Conservation (phyloP, 1,140 invertebrate species). For the Aphelenchoides avenae region DNA sequence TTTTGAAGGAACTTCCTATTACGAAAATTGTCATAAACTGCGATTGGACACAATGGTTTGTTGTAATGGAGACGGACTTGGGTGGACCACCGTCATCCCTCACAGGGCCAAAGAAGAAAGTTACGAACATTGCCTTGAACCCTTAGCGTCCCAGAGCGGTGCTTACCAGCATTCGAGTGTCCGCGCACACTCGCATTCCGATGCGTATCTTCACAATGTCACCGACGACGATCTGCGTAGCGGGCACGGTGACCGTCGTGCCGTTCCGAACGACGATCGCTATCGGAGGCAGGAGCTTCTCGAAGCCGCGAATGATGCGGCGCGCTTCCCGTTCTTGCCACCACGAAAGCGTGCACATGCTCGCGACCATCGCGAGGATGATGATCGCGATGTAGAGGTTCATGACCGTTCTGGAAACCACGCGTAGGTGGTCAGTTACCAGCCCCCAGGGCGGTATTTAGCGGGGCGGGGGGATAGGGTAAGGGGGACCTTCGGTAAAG, state of each 20-base stretch:
- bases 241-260: conserved; percentile 79
- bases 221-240: conserved; percentile 83
- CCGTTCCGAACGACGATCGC: conserved; percentile 89
- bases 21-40: neutral
- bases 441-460: no score
- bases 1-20: neutral
- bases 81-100: no score
- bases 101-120: neutral
- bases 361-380: conserved; percentile 40
- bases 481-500: neutral
- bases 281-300: conserved; percentile 67
- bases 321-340: conserved; percentile 32
- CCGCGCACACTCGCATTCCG: conserved; percentile 87
- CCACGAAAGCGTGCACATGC: conserved; percentile 41
- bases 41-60: no score
- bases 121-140: neutral
- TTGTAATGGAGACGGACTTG: no score
- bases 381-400: conserved; percentile 41
- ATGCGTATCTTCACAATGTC: conserved; percentile 83
- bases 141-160: conserved; percentile 59
- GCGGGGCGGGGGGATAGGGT: no score
- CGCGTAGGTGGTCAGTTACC: no score
- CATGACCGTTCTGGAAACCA: conserved; percentile 11
- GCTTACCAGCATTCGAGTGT: conserved; percentile 82
- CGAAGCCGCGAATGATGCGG: conserved; percentile 35